Base-by-base conservation (phyloP, 2,113 vertebrate species). In the Pteruthius melanotis region DNA sequence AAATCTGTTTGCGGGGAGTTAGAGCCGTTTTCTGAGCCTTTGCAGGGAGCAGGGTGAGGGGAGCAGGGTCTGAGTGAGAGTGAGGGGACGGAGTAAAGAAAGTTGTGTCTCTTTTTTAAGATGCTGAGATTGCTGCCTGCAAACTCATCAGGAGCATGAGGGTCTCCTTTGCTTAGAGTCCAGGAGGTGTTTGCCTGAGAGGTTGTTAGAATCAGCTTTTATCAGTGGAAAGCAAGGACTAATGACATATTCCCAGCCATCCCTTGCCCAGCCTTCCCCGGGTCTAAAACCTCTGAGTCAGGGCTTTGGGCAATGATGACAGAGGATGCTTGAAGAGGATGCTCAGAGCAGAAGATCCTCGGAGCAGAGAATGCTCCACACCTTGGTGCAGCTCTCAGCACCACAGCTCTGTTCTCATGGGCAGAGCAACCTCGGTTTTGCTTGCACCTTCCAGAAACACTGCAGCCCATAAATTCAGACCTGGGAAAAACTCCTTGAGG, bases 371-470 rank as follows among this genome's bases (percentile, higher is more conserved):
- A 54, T 68, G 76, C 61, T 88, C 40, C 3, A 1, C 31, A 65
- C 30, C 45, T 52, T 1, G 1, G 47, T 0, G 1, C 9, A 4
- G 33, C 40, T 89, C 49, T 61, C 79, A 60, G 65, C 75, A 39
- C 33, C 91, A 15, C 5, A 4, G 37, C 65, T 90, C 44, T 45
- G n/a, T 66, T 87, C 70, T 13, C 12, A 14, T 1, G 20, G 68
- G 63, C 45, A 76, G 19, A 65, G 24, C 39, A 52, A 89, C 17
- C 79, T 92, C 1, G 1, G 13, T 42, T 93, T 93, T 86, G 2
- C 59, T 89, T 66, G 60, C 59, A 90, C 47, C 60, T 93, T 83
- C 87, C 94, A 93, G 92, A 95, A 96, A 66, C 4, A 0, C 56
- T 61, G 68, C 75, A 91, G 56, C 6, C 35, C 15, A 2, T 90